Conservation (phyloP, 1,140 invertebrate species). For the Atopsyche davidsoni region DNA sequence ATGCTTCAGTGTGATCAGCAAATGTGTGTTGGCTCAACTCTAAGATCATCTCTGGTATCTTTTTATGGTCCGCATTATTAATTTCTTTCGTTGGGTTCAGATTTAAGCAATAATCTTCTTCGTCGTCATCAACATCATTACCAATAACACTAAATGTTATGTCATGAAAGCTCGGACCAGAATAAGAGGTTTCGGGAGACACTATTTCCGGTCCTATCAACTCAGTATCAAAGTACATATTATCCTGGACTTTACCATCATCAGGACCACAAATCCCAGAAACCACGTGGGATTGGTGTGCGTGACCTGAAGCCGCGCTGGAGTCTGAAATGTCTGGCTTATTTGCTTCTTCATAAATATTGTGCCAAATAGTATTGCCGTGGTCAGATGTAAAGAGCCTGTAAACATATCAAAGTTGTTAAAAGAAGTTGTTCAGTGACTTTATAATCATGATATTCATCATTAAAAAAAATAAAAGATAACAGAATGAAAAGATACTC, state of each 20-base stretch:
- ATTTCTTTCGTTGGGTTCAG: slow-evolving; percentile 6
- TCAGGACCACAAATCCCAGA: no score
- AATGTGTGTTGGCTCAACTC: slow-evolving; percentile 11
- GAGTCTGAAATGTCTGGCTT: slow-evolving; percentile 20
- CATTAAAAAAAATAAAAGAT: not conserved
- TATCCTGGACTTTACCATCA: no score
- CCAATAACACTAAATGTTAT: no score
- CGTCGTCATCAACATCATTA: slow-evolving; percentile 13
- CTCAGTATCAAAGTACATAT: no score
- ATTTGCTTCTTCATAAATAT: slow-evolving; percentile 25
- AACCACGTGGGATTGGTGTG: no score
- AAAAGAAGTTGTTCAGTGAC: no score
- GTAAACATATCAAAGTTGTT: slow-evolving; percentile 8
- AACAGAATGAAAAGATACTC: not conserved
- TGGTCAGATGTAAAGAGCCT: slow-evolving; percentile 26
- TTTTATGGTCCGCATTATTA: slow-evolving; percentile 10
- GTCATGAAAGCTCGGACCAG: no score
- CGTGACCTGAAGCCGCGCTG: not conserved
- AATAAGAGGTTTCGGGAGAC: no score
- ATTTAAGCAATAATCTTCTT: slow-evolving; percentile 22
- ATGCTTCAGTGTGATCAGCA: slow-evolving; percentile 23
- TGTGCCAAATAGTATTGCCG: slow-evolving; percentile 27
- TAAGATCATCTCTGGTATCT: slow-evolving; percentile 11
- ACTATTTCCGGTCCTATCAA: no score
- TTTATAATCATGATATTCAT: no score